These are phyloP conservation scores for Mormoops blainvillei DNA, from an alignment of 2,113 vertebrate genomes.

Conservation along the genomic window DNA sequence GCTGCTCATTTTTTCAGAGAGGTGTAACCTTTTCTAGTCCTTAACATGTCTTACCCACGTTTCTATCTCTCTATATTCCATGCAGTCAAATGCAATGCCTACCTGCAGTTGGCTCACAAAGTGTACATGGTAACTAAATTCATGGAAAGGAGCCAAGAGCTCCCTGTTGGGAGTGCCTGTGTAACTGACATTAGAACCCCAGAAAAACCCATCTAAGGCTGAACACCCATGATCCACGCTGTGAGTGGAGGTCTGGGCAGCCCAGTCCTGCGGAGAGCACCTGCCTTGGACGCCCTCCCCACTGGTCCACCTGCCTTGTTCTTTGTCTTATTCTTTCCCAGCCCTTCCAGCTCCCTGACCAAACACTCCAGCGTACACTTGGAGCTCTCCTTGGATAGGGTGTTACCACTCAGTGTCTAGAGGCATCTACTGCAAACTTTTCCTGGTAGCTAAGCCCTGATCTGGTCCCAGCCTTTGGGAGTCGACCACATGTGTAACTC, in stretches of 20 bases:
- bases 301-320: neutral
- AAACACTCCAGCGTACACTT: rapidly evolving
- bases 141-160: neutral
- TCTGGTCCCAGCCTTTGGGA: neutral
- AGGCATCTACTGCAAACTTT: neutral
- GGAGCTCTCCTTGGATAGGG: neutral
- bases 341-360: neutral
- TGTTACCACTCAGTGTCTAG: neutral
- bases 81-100: neutral
- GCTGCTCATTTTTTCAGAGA: neutral
- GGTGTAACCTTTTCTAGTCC: rapidly evolving
- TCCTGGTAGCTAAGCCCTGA: neutral
- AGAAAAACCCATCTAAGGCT: neutral
- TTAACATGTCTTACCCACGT: rapidly evolving
- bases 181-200: neutral
- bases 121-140: neutral
- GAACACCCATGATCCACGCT: neutral
- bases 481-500: neutral
- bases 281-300: neutral
- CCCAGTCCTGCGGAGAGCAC: neutral
- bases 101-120: neutral
- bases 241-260: neutral
- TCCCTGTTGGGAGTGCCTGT: neutral
- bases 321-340: neutral
- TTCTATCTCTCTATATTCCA: neutral